phyloP scores from a whole-genome alignment of 1,140 invertebrate species.

The Cydia amplana region DNA sequence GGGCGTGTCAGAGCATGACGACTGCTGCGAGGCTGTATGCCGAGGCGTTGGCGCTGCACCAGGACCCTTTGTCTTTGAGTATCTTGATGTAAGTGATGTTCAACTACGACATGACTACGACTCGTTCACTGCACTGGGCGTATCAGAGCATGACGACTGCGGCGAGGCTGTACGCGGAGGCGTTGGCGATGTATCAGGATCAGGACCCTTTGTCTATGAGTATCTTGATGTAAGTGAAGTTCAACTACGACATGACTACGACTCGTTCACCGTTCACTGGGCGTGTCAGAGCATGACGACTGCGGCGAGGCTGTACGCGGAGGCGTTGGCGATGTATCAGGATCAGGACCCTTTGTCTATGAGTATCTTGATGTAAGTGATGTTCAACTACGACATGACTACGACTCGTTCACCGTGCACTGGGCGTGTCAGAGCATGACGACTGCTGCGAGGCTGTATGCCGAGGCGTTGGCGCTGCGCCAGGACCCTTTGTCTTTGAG shows the following conservation, averaged over 20 bases:
- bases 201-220: background rate
- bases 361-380: background rate
- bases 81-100: too few relatives aligned
- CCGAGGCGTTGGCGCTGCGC: too few relatives aligned
- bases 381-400: too few relatives aligned
- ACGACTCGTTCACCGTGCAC: background rate
- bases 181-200: background rate
- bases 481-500: too few relatives aligned
- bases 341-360: background rate
- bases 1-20: too few relatives aligned
- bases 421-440: background rate
- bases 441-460: too few relatives aligned
- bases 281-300: slow-evolving; percentile 4
- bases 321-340: background rate
- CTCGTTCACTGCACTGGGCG: slow-evolving; percentile 14
- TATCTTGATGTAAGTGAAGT: background rate
- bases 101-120: background rate
- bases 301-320: background rate
- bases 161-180: background rate
- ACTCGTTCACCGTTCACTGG: slow-evolving; percentile 22
- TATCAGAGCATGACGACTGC: slow-evolving; percentile 2
- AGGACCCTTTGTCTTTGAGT: too few relatives aligned
- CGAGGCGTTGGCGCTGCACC: too few relatives aligned
- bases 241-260: background rate
- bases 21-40: too few relatives aligned